Conservation (phyloP, 2,888 invertebrate species). For the Diaprepes abbreviatus region DNA sequence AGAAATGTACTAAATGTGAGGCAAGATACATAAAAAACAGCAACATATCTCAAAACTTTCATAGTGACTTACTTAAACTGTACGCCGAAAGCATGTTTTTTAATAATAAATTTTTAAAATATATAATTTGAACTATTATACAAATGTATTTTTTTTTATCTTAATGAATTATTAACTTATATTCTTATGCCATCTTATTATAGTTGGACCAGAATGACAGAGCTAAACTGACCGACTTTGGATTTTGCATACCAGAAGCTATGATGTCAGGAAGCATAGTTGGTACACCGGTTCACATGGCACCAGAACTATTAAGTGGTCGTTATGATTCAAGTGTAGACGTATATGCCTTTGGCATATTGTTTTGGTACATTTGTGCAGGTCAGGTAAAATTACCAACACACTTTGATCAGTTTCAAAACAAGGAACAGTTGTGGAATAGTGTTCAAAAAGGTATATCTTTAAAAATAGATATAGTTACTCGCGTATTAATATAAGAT, state of each 20-base stretch:
- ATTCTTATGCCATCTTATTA: conserved; percentile 9
- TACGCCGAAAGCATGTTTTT: too few relatives aligned
- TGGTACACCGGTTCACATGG: conserved; percentile 92
- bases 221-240: conserved; percentile 88
- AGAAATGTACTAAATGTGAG: too few relatives aligned
- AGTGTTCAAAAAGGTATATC: conserved; percentile 83
- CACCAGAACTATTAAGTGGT: conserved; percentile 87
- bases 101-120: too few relatives aligned
- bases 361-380: conserved; percentile 92
- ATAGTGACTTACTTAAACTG: too few relatives aligned
- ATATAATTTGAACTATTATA: too few relatives aligned
- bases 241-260: conserved; percentile 91
- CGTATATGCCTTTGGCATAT: conserved; percentile 90
- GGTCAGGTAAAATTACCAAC: conserved; percentile 84
- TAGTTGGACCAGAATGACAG: conserved; percentile 79
- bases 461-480: neutral
- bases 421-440: conserved; percentile 89
- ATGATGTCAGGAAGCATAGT: conserved; percentile 93
- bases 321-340: conserved; percentile 88
- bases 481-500: too few relatives aligned
- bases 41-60: too few relatives aligned
- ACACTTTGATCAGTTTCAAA: conserved; percentile 86
- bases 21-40: too few relatives aligned
- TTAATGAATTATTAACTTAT: neutral
- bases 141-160: too few relatives aligned